Base-by-base conservation (phyloP, 2,797 vertebrate genomes). In the Cossypha niveicapilla region DNA sequence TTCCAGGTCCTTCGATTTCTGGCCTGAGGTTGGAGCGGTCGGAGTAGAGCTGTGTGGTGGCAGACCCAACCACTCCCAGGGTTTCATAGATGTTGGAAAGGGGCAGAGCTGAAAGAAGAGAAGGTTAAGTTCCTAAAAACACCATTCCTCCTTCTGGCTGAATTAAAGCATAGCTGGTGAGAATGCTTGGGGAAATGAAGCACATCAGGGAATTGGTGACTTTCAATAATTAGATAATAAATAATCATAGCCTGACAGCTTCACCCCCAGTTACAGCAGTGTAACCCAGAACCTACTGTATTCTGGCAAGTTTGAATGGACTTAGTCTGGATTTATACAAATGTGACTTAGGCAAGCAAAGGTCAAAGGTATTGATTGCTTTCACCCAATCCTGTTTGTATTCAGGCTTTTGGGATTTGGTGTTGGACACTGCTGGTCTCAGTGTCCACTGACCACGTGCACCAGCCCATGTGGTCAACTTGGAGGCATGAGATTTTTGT, bases 61-160 rank as follows among this genome's bases (percentile, higher is more conserved):
- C 96, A 9, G 99, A 98, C 2, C 99, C 99, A 4, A 99, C 98
- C 9, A 98, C 92, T 9, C 98, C 98, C 97, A 99, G 97, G 8
- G 99, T 99, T 79, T 99, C 98, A 17, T 98, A 99, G 94, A 99
- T 99, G 97, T 99, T 99, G 41, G 98, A 98, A 92, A 99, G 97
- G 0, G 99, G 99, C 58, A 99, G 97, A 1, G 98, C 99, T 99
- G 96, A 83, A 90, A 90, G 92, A 72, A 91, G n/a, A 92, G 89
- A 44, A 47, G 60, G 32, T 93, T 54, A 71, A 15, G 13, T 87
- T 77, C 35, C 39, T 58, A 61, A 27, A 45, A 34, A 57, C 24
- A 37, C 19, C 48, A 66, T 37, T 67, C 30, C 37, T 41, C 75
- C 61, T 28, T 18, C 88, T 54, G 19, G 3, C 22, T 80, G 63